Evolutionary conservation across 2,888 invertebrate genomes (phyloP).

Genomic region (Hydraecia micacea): DNA sequence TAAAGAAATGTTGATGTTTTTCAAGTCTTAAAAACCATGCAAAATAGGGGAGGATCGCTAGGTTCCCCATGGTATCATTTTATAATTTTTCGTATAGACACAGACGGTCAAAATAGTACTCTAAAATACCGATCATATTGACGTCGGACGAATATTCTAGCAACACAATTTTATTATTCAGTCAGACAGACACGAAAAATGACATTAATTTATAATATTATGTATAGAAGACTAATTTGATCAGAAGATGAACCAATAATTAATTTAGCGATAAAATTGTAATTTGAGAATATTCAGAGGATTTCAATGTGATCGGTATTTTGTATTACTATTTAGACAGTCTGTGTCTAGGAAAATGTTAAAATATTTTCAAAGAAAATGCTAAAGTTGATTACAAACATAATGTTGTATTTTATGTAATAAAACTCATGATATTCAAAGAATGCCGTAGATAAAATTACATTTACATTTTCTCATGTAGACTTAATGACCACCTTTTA

Average conservation of each 20-base stretch:
- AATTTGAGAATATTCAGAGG: neutral
- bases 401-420: neutral
- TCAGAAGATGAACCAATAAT: constrained; percentile 20
- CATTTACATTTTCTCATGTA: constrained; percentile 1
- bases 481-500: constrained; percentile 22
- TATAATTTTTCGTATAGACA: too few relatives aligned
- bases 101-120: too few relatives aligned
- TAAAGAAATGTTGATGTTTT: too few relatives aligned
- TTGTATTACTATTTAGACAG: neutral
- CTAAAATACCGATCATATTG: too few relatives aligned
- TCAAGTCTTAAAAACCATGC: too few relatives aligned
- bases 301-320: neutral
- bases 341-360: neutral
- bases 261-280: constrained; percentile 8
- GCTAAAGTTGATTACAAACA: neutral
- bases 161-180: too few relatives aligned
- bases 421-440: neutral
- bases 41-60: too few relatives aligned
- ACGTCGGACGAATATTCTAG: too few relatives aligned
- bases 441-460: neutral
- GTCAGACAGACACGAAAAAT: too few relatives aligned
- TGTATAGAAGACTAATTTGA: constrained; percentile 28
- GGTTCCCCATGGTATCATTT: too few relatives aligned
- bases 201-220: neutral
- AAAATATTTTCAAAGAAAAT: neutral